Evolutionary conservation across 1,140 invertebrate genomes (phyloP), one percentile per base, ranked within the genome.

Genomic region (Papilio glaucus): DNA sequence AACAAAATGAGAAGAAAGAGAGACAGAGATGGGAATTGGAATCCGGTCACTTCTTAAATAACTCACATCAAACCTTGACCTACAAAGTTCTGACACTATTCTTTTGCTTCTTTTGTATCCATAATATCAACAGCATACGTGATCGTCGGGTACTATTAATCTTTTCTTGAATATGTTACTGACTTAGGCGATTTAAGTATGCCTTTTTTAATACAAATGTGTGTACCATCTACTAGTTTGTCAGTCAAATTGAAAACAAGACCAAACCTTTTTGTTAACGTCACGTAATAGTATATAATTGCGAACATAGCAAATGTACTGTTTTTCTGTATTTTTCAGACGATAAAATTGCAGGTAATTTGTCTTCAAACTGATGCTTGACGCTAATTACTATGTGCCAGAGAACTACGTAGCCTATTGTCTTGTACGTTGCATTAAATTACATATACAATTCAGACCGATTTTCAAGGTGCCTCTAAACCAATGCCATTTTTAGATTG

Each of bases 271-370:
- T 12, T 53, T 24, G 49, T 24, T 53, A 53, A 53, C 1, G 49
- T 53, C 49, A 57, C 9, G 18, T 57, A 57, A 57, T 57, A 10
- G 24, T 5, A 26, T 18, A 57, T 24, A 57, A 57, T 57, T 57
- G 18, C 9, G 21, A 24, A 57, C 49, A 57, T 49, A 3, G 49
- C 21, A 57, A 57, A 57, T 57, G 49, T 57, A 57, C 49, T 57
- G 49, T 57, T 57, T 57, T 24, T 24, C 49, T 26, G 49, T 57
- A 57, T 57, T 26, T 24, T 24, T 24, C 9, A 26, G 49, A 57
- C 49, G 49, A 24, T 57, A 24, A 57, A 24, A 57, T 57, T 57
- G 49, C 49, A 57, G 21, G 49, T 26, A 57, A 57, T 57, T 57
- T 24, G 49, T 57, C 21, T 57, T 57, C 18, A 2, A 57, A 12